phyloP scores from a whole-genome alignment of 2,797 vertebrate species.

The Poliocrania exsul region DNA sequence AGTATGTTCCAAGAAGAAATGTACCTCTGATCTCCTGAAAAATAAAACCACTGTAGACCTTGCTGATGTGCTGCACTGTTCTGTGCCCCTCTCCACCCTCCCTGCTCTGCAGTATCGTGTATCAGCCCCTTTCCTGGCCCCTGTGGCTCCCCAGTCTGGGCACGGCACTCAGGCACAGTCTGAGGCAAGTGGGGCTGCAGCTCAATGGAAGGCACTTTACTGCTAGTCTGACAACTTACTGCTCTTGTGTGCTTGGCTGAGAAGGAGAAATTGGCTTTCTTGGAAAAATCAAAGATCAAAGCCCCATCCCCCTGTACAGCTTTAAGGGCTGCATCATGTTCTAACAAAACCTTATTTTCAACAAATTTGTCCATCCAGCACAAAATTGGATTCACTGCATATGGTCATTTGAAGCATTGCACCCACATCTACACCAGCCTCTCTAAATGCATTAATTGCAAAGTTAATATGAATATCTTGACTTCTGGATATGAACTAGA shows the following conservation, averaged over 20 bases:
- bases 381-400: not conserved
- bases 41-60: not conserved
- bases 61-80: not conserved
- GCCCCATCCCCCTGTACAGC: not conserved
- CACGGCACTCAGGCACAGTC: not conserved
- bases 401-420: not conserved
- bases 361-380: not conserved
- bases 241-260: not conserved
- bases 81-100: not conserved
- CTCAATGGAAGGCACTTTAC: not conserved
- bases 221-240: not conserved
- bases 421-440: not conserved
- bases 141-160: not conserved
- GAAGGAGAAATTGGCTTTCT: not conserved
- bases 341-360: not conserved
- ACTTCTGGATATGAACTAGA: not conserved
- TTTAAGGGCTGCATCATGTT: not conserved
- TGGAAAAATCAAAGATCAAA: not conserved
- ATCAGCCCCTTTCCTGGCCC: not conserved
- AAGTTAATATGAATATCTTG: not conserved
- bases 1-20: not conserved
- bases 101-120: not conserved
- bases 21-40: not conserved
- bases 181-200: not conserved
- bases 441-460: not conserved